Base-by-base conservation (phyloP, 1,140 invertebrate genomes). In the Ostrea edulis region DNA sequence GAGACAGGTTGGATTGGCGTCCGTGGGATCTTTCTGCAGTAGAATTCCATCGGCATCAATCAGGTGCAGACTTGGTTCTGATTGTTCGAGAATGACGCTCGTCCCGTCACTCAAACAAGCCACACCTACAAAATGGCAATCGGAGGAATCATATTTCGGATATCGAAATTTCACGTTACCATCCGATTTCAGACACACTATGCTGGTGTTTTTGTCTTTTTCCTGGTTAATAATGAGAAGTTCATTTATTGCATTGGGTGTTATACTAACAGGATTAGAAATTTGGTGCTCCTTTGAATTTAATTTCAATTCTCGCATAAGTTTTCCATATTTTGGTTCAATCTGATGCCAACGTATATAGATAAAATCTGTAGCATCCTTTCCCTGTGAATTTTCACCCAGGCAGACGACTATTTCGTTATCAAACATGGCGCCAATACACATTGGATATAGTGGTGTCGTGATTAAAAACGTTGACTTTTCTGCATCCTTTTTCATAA, bases 51-150 rank as follows among this genome's bases (percentile, higher is more conserved):
- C 14, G 17, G 20, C 17, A 5, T 62, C 14, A n/a, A 62, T 62
- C 55, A 62, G 17, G 20, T 62, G 55, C 17, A 62, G 55, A 62
- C 55, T 62, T n/a, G 55, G 55, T 62, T 62, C 55, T 62, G 17
- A 62, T 62, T 62, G 55, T 14, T 62, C 55, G 14, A 62, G 20
- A 62, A 62, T 62, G 55, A 62, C 55, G n/a, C 55, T 62, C 14
- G 55, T 62, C 14, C 55, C 55, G 55, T 62, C 55, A 62, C 55
- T 62, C 55, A 62, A 62, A 62, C 55, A 62, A 62, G 55, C 55
- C 55, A 62, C 14, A 5, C 55, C 55, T 62, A 62, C 55, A 62
- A 62, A 62, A 62, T 62, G 14, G n/a, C 14, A 62, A 7, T 62
- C 55, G n/a, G n/a, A 62, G 17, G 55, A 62, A 17, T n/a, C n/a